phyloP scores from a whole-genome alignment of 2,888 invertebrate genomes.

The Oxystoma pomonae region DNA sequence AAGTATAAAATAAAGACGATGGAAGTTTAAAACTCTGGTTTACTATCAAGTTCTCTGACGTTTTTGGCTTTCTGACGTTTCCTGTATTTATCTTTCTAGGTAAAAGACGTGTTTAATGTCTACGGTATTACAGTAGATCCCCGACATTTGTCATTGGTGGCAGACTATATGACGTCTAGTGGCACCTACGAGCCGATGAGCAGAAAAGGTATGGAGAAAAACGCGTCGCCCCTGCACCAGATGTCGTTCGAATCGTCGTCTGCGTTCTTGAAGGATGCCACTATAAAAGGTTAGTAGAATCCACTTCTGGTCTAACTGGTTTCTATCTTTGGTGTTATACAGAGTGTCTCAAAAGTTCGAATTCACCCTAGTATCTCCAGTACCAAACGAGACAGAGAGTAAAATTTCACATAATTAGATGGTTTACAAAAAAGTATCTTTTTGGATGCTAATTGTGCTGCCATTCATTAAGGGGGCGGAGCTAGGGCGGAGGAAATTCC shows the following conservation, averaged over 20 bases:
- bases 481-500: no score
- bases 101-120: slow-evolving; percentile 92
- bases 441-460: no score
- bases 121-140: slow-evolving; percentile 96
- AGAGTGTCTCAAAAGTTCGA: no score
- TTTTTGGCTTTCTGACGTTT: neutral
- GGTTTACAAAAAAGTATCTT: no score
- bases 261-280: slow-evolving; percentile 76
- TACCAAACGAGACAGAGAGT: no score
- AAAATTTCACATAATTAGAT: no score
- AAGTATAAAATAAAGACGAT: no score
- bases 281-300: slow-evolving; percentile 53
- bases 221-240: slow-evolving; percentile 93
- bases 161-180: slow-evolving; percentile 97
- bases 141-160: slow-evolving; percentile 86
- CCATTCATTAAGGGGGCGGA: no score
- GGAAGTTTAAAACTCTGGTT: no score
- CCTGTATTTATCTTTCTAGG: slow-evolving; percentile 50
- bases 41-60: no score
- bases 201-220: slow-evolving; percentile 83
- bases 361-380: no score
- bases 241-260: slow-evolving; percentile 97
- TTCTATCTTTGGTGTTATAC: neutral
- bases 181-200: slow-evolving; percentile 88
- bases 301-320: neutral